phyloP scores from a whole-genome alignment of 1,140 invertebrate species.

The Antheraea pernyi region DNA sequence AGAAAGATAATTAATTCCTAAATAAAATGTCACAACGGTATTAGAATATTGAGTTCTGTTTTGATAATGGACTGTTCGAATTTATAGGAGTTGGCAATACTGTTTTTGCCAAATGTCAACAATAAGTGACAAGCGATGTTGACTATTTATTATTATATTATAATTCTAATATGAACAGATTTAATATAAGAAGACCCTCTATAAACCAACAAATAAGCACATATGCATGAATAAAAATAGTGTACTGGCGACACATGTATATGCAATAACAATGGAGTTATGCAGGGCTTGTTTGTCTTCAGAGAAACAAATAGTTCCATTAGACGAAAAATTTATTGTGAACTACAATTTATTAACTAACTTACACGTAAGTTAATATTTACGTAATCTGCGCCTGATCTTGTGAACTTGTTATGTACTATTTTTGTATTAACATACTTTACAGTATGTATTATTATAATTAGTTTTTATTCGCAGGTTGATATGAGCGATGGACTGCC shows the following conservation, averaged over 20 bases:
- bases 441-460: not conserved
- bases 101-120: too few species aligned
- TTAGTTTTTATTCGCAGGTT: conserved; percentile 36
- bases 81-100: too few species aligned
- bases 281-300: conserved; percentile 53
- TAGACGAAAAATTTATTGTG: conserved; percentile 43
- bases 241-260: not conserved
- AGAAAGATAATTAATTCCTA: too few species aligned
- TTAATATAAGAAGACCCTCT: too few species aligned
- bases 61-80: too few species aligned
- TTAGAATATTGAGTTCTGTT: too few species aligned
- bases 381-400: not conserved
- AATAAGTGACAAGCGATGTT: too few species aligned
- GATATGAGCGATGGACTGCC: conserved; percentile 36
- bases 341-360: conserved; percentile 54
- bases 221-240: too few species aligned
- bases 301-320: conserved; percentile 29
- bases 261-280: conserved; percentile 27
- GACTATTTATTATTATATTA: too few species aligned
- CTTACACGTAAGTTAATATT: conserved; percentile 42
- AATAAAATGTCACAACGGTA: too few species aligned
- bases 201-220: too few species aligned
- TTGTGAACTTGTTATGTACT: not conserved
- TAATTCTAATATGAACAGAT: too few species aligned
- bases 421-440: not conserved